Conservation (phyloP, 2,113 vertebrate genomes). For the Aphyosemion australe region DNA sequence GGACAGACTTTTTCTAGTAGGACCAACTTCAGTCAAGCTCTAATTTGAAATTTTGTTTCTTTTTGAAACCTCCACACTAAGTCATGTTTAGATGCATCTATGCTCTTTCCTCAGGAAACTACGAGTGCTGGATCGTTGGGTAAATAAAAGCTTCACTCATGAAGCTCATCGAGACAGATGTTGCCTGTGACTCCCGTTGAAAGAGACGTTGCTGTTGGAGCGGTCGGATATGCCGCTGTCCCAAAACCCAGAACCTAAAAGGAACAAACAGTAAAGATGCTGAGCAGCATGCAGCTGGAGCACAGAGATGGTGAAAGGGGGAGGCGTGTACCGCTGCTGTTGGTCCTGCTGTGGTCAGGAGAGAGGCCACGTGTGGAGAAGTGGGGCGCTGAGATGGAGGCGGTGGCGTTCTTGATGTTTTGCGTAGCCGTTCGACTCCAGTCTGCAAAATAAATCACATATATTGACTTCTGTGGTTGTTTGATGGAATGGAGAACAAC, state of each 20-base stretch:
- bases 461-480: no score
- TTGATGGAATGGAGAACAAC: no score
- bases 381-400: background rate
- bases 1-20: background rate
- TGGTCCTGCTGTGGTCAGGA: conserved; percentile 49
- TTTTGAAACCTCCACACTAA: no score
- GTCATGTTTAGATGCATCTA: no score
- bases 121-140: no score
- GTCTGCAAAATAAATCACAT: conserved; percentile 50
- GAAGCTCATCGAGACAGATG: background rate
- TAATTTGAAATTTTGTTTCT: background rate
- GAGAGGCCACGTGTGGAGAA: conserved; percentile 58
- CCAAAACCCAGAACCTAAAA: conserved; percentile 37
- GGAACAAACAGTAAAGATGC: background rate
- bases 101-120: no score
- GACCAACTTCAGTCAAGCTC: conserved; percentile 19
- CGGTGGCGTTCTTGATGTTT: conserved; percentile 33
- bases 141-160: no score
- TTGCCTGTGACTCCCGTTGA: conserved; percentile 60
- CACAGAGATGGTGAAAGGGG: background rate
- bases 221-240: conserved; percentile 64
- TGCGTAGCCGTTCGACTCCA: conserved; percentile 78
- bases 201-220: conserved; percentile 64
- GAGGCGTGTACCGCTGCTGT: conserved; percentile 42
- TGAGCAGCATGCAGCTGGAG: background rate